These are phyloP conservation scores for Antedon bifida DNA, from an alignment of 35 echinoderm and acorn worm genomes.

Conservation along the genomic window DNA sequence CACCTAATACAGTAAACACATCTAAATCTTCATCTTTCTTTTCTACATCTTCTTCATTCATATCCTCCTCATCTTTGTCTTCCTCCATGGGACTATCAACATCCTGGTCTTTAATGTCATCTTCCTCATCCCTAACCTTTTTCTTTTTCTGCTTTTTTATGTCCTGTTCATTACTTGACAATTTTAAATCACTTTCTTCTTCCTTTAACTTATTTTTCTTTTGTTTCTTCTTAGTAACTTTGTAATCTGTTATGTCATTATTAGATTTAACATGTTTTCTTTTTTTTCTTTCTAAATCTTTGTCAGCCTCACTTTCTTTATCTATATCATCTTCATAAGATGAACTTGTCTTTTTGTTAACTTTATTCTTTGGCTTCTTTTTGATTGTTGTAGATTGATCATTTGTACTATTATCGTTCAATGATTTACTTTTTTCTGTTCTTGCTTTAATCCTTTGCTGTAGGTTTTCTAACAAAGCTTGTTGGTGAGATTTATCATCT, in stretches of 20 bases:
- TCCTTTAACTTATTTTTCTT: not conserved
- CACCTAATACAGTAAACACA: conserved; percentile 38
- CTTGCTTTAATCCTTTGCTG: not conserved
- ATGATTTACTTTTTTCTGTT: not conserved
- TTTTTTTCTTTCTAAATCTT: not conserved
- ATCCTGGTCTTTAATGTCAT: not conserved
- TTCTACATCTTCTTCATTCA: not conserved
- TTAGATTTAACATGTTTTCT: conserved; percentile 14
- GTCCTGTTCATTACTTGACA: not conserved
- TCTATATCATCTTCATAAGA: not conserved
- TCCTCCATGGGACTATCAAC: not conserved
- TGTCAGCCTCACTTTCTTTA: not conserved
- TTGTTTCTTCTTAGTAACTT: not conserved
- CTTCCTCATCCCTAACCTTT: not conserved
- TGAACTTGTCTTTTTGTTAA: not conserved
- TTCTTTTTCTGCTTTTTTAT: not conserved
- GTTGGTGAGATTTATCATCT: not conserved
- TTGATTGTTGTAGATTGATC: not conserved
- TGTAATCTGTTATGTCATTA: not conserved
- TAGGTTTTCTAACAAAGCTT: not conserved
- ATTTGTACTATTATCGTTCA: not conserved
- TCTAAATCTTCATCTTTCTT: not conserved
- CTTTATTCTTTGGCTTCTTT: not conserved
- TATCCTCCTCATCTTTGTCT: not conserved
- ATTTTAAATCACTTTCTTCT: not conserved